Conservation (phyloP, 30 jellyfish, hydroid and myxozoan species). For the Mastigias papua region DNA sequence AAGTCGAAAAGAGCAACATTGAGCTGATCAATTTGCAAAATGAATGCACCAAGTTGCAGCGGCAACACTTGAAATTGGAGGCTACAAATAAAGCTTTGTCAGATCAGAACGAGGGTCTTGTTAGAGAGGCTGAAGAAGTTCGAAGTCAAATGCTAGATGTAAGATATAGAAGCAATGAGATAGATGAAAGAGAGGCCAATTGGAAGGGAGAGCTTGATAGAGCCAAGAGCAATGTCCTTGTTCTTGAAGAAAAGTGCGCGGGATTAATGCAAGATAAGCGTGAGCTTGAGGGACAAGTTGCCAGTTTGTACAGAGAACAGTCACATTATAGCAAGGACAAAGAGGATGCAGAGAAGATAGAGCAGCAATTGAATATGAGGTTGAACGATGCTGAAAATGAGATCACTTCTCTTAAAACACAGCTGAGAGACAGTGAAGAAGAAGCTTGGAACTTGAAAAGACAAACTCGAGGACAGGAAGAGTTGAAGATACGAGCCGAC, state of each 20-base stretch:
- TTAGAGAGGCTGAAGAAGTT: constrained; percentile 52
- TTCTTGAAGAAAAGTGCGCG: constrained; percentile 60
- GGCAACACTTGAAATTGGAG: constrained; percentile 65
- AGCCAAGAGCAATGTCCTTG: constrained; percentile 32
- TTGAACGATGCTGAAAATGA: constrained; percentile 44
- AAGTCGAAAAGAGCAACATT: constrained; percentile 27
- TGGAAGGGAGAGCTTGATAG: constrained; percentile 63
- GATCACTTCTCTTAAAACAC: constrained; percentile 15
- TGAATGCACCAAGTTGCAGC: constrained; percentile 43
- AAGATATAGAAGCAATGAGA: constrained; percentile 38
- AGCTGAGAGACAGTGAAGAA: constrained; percentile 48
- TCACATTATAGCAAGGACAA: not conserved
- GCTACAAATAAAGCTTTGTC: constrained; percentile 59
- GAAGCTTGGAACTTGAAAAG: constrained; percentile 47
- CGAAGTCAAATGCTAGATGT: constrained; percentile 62
- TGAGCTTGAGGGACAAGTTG: constrained; percentile 12
- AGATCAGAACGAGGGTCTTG: constrained; percentile 73
- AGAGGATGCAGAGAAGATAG: constrained; percentile 9
- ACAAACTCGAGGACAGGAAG: constrained; percentile 39
- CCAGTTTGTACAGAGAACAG: constrained; percentile 21
- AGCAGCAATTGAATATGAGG: constrained; percentile 36
- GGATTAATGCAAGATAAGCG: constrained; percentile 20
- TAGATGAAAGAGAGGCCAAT: constrained; percentile 39
- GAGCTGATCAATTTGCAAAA: constrained; percentile 35
- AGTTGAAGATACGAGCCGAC: constrained; percentile 17